phyloP scores from a whole-genome alignment of 2,113 vertebrate species.

The Clinocottus analis region DNA sequence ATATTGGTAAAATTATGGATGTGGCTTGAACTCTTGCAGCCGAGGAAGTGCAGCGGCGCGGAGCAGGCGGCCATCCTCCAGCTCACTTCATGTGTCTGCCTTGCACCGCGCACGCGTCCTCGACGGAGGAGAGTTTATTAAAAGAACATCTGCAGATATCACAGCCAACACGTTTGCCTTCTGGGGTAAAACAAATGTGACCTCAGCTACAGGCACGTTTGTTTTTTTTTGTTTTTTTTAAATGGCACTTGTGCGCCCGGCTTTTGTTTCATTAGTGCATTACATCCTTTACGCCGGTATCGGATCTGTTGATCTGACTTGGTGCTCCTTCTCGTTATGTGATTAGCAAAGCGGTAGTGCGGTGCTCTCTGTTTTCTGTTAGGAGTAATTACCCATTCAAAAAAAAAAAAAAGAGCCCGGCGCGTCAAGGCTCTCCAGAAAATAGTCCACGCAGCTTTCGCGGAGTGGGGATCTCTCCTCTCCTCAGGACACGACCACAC shows the following conservation, averaged over 20 bases:
- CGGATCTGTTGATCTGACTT: constrained; percentile 52
- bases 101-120: constrained; percentile 34
- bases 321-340: constrained; percentile 56
- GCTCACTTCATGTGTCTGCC: neutral
- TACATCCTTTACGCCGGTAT: constrained; percentile 9
- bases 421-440: constrained; percentile 54
- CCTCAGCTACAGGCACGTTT: neutral
- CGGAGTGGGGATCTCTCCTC: constrained; percentile 40
- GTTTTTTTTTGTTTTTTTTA: neutral
- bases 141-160: constrained; percentile 20
- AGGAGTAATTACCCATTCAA: constrained; percentile 81
- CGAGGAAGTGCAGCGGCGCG: constrained; percentile 5
- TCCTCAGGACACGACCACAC: constrained; percentile 38
- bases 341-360: constrained; percentile 79
- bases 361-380: constrained; percentile 80
- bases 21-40: constrained; percentile 24
- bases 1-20: constrained; percentile 46
- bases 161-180: neutral
- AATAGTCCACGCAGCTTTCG: constrained; percentile 54
- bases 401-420: constrained; percentile 66
- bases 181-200: neutral
- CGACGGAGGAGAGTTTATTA: constrained; percentile 13
- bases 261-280: constrained; percentile 32
- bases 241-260: constrained; percentile 16
- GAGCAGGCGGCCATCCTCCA: neutral